Percentiles rank a stretch among this genome's conserved stretches.
phyloP scores from a whole-genome alignment of 2,797 vertebrate genomes.

The Microhierax caerulescens region DNA sequence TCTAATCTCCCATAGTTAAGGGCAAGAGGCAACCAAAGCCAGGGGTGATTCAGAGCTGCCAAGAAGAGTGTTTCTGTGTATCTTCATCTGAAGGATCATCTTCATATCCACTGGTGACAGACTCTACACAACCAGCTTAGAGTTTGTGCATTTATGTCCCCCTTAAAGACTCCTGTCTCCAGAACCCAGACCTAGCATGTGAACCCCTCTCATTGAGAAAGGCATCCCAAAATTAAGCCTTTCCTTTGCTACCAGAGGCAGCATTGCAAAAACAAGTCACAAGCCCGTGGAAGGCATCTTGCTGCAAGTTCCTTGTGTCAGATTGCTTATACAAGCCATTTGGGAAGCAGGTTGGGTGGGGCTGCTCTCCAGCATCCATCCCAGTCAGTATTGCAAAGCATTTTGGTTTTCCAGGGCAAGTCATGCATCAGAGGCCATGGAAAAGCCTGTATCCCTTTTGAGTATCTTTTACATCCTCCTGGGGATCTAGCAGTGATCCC shows the following conservation, averaged over 20 bases:
- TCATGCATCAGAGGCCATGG: not conserved
- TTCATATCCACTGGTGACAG: not conserved
- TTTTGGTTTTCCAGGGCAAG: not conserved
- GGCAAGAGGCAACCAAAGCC: not conserved
- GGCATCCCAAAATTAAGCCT: not conserved
- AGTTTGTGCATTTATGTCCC: not conserved
- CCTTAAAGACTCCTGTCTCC: not conserved
- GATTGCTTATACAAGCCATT: not conserved
- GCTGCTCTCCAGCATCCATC: not conserved
- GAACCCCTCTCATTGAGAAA: not conserved
- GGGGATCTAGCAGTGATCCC: not conserved
- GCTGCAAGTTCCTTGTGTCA: not conserved
- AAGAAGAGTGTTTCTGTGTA: not conserved
- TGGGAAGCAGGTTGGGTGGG: no score
- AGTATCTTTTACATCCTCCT: not conserved
- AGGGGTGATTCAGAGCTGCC: not conserved
- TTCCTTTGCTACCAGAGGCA: not conserved
- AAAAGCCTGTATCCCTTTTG: not conserved
- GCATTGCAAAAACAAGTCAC: not conserved
- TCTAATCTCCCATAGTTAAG: not conserved
- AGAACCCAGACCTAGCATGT: not conserved
- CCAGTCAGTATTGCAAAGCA: not conserved
- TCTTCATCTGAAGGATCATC: not conserved
- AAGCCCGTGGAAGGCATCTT: not conserved
- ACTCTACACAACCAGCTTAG: not conserved